Conservation (phyloP, 2,888 invertebrate genomes). For the Acleris emargana region DNA sequence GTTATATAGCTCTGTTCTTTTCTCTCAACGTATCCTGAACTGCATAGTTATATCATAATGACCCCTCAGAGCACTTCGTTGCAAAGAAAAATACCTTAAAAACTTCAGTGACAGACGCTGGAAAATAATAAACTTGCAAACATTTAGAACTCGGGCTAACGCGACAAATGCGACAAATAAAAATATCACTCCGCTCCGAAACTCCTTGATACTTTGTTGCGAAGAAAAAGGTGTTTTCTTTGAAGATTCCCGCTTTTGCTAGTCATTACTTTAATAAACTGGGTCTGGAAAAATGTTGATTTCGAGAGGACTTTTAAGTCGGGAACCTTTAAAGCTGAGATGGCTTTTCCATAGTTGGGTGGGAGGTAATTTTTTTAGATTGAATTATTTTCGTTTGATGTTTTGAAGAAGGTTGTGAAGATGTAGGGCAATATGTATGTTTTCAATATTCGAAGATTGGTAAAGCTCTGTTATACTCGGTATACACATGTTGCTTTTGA, state of each 20-base stretch:
- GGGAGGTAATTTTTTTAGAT: conserved; percentile 4
- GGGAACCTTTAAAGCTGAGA: conserved; percentile 5
- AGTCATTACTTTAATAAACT: conserved; percentile 24
- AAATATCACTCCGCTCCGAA: conserved; percentile 40
- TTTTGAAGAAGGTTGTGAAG: too few relatives aligned
- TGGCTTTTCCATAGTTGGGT: conserved; percentile 3
- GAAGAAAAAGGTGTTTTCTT: conserved; percentile 17
- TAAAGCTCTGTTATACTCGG: too few relatives aligned
- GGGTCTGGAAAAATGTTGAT: conserved; percentile 13
- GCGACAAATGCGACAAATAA: conserved; percentile 45
- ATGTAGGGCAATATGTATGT: too few relatives aligned
- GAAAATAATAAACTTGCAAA: conserved; percentile 40
- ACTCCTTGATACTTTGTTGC: conserved; percentile 14
- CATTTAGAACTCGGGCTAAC: conserved; percentile 42
- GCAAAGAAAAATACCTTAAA: too few relatives aligned
- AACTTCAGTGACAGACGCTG: conserved; percentile 1
- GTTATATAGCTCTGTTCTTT: too few relatives aligned
- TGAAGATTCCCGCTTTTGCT: conserved; percentile 11
- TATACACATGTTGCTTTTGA: too few relatives aligned
- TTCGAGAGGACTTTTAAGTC: conserved; percentile 8
- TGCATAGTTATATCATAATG: too few relatives aligned
- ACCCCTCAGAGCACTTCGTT: too few relatives aligned
- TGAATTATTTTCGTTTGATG: not conserved
- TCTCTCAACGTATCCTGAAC: too few relatives aligned
- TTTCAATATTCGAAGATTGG: too few relatives aligned